These are phyloP conservation scores for Pyrocephalus nanus DNA, from an alignment of 2,797 vertebrate species.

Conservation along the genomic window DNA sequence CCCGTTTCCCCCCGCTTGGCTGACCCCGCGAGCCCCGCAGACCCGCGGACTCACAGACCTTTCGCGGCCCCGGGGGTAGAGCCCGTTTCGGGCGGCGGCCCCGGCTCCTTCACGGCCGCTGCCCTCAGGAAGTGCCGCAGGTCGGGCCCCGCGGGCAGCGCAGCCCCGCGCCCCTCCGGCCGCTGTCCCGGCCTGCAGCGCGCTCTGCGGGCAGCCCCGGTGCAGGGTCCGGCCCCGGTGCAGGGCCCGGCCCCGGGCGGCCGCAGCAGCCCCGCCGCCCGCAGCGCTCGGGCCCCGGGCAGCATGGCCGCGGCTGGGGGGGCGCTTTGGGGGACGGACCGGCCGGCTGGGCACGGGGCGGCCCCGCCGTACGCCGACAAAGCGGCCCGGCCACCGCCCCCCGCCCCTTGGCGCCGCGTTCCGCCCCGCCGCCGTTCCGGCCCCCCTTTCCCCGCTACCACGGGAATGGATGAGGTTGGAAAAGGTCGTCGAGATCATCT, in stretches of 20 bases:
- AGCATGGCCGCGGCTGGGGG: neutral
- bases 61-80: neutral
- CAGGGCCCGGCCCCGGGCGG: too few species aligned
- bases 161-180: neutral
- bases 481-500: neutral
- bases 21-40: too few species aligned
- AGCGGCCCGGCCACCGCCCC: neutral
- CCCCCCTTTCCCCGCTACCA: neutral
- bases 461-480: neutral
- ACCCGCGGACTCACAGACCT: neutral
- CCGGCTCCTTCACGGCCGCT: neutral
- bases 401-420: neutral
- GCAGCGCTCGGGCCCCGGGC: neutral
- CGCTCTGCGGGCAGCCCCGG: neutral
- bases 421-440: neutral
- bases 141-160: neutral
- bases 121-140: neutral
- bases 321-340: neutral
- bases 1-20: too few species aligned
- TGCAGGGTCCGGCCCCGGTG: too few species aligned
- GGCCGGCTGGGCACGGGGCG: accelerated
- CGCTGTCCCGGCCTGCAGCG: neutral
- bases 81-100: neutral
- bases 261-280: neutral
- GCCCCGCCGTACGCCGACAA: neutral